Conservation (phyloP, 2,113 vertebrate genomes). For the Ictalurus punctatus region DNA sequence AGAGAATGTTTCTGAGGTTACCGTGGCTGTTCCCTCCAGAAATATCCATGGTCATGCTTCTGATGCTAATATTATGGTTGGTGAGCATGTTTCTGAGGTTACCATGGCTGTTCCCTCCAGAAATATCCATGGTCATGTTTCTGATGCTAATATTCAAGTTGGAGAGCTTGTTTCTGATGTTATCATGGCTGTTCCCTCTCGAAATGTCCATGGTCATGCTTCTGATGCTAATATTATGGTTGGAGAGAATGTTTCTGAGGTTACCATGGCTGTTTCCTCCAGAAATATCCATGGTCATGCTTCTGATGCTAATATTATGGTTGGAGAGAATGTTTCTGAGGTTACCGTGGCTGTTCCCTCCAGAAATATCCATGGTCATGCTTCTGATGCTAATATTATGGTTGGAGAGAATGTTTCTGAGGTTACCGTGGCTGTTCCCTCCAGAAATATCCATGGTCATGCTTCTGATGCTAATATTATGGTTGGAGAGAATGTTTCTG, state of each 20-base stretch:
- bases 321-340: too few species aligned
- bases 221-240: constrained; percentile 62
- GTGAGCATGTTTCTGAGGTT: constrained; percentile 53
- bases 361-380: constrained; percentile 33
- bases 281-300: constrained; percentile 62
- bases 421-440: constrained; percentile 19
- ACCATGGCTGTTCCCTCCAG: background rate
- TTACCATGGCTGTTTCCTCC: constrained; percentile 15
- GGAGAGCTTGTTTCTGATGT: constrained; percentile 52
- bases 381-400: constrained; percentile 60
- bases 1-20: constrained; percentile 38
- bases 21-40: constrained; percentile 3
- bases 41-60: constrained; percentile 63
- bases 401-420: constrained; percentile 63
- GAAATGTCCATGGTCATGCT: constrained; percentile 36
- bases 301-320: constrained; percentile 44
- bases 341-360: background rate
- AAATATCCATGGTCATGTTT: constrained; percentile 68
- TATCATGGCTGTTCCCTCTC: background rate
- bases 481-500: too few species aligned
- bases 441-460: constrained; percentile 61
- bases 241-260: constrained; percentile 62
- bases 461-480: constrained; percentile 51
- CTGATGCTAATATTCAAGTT: constrained; percentile 58
- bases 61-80: constrained; percentile 32